Percentiles rank a stretch among this genome's conserved stretches.
Evolutionary conservation across 2,113 vertebrate species (phyloP).

Genomic region (Orycteropus afer): DNA sequence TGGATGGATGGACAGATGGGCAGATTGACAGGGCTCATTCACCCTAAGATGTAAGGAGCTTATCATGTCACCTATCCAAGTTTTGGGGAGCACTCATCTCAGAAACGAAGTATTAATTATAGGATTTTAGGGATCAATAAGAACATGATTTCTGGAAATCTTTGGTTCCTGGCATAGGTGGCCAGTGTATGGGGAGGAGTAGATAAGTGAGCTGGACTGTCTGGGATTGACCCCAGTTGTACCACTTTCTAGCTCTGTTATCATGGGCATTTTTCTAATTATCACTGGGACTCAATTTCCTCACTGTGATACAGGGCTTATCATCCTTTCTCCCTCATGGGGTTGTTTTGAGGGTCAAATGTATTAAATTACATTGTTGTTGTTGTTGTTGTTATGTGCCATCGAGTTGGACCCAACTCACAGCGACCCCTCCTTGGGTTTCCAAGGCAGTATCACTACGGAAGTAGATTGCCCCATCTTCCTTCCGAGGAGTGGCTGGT

Average conservation of each 20-base stretch:
- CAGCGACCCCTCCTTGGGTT: no score
- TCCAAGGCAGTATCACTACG: no score
- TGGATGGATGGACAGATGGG: background rate
- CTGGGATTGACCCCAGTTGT: background rate
- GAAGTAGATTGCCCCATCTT: no score
- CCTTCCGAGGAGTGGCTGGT: no score
- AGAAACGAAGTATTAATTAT: background rate
- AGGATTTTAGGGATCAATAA: background rate
- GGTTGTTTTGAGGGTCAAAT: background rate
- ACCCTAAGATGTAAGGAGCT: background rate
- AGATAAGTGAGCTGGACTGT: background rate
- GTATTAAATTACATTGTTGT: background rate
- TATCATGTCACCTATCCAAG: background rate
- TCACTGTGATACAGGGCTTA: background rate
- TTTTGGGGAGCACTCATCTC: background rate
- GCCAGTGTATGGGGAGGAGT: background rate
- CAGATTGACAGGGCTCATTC: background rate
- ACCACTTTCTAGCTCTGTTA: background rate
- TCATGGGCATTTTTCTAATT: background rate
- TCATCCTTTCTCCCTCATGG: background rate
- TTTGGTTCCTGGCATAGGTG: background rate
- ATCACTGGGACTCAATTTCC: background rate
- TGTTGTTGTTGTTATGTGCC: no score
- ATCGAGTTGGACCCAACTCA: no score
- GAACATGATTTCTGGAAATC: background rate